phyloP scores from a whole-genome alignment of 1,140 invertebrate species.

The Ericerus pela region DNA sequence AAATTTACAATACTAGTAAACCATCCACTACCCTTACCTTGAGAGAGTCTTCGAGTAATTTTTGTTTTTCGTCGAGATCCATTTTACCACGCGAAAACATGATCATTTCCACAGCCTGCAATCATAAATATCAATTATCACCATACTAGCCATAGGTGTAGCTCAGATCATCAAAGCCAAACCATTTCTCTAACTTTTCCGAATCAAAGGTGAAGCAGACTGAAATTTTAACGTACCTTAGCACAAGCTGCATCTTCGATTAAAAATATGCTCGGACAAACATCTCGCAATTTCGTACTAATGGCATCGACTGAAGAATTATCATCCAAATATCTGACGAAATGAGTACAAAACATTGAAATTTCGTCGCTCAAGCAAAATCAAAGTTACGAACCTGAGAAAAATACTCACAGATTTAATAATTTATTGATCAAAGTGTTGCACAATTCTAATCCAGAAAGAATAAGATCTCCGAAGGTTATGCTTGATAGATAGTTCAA shows the following conservation, averaged over 20 bases:
- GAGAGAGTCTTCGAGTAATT: not conserved
- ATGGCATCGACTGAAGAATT: slow-evolving; percentile 87
- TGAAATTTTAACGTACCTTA: slow-evolving; percentile 47
- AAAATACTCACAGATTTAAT: slow-evolving; percentile 42
- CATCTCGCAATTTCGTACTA: slow-evolving; percentile 67
- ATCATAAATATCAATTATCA: too few relatives aligned
- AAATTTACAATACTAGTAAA: not conserved
- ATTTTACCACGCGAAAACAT: slow-evolving; percentile 54
- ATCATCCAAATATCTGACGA: slow-evolving; percentile 80
- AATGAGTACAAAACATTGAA: too few relatives aligned
- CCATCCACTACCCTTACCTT: not conserved
- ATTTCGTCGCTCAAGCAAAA: too few relatives aligned
- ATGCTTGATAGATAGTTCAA: slow-evolving; percentile 21
- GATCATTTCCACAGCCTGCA: slow-evolving; percentile 70
- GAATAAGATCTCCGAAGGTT: slow-evolving; percentile 63
- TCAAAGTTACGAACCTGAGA: not conserved
- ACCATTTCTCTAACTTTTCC: too few relatives aligned
- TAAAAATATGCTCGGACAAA: slow-evolving; percentile 86
- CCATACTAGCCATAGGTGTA: not conserved
- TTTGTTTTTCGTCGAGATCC: slow-evolving; percentile 41
- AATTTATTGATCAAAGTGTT: slow-evolving; percentile 54
- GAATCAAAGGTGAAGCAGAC: not conserved
- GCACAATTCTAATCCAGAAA: slow-evolving; percentile 68
- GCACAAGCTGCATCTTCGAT: slow-evolving; percentile 90
- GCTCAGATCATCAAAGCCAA: not conserved